Evolutionary conservation across 1,140 invertebrate genomes (phyloP).

Genomic region (Platorchestia sp.): DNA sequence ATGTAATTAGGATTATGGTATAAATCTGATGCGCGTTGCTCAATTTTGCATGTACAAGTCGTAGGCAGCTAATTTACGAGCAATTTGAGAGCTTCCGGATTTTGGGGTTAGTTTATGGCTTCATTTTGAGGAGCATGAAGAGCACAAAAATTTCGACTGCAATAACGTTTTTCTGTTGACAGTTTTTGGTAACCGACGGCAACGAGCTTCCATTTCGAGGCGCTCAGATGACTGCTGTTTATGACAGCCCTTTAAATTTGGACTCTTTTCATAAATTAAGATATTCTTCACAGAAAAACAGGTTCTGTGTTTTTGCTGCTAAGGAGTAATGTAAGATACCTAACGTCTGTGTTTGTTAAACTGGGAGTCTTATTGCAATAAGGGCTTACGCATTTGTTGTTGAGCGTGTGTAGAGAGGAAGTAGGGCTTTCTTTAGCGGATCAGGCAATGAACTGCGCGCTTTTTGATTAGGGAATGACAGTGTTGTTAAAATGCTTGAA

Average conservation of each 20-base stretch:
- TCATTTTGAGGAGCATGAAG: not conserved
- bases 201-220: not conserved
- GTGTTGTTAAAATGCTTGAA: not conserved
- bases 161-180: slow-evolving; percentile 1
- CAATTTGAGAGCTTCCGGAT: not conserved
- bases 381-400: not conserved
- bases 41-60: not conserved
- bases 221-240: not conserved
- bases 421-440: not conserved
- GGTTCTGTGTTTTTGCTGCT: not conserved
- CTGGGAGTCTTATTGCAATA: not conserved
- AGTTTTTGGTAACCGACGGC: not conserved
- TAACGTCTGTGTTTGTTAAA: not conserved
- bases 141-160: not conserved
- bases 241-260: slow-evolving; percentile 8
- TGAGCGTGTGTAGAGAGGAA: not conserved
- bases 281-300: not conserved
- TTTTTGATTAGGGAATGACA: not conserved
- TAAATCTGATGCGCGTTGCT: not conserved
- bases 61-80: not conserved
- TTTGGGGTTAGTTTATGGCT: not conserved
- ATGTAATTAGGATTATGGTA: not conserved
- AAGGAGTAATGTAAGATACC: not conserved
- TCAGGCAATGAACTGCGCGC: not conserved
- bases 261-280: not conserved